Conservation (phyloP, 2,888 invertebrate genomes). For the Petrophora chlorosata region DNA sequence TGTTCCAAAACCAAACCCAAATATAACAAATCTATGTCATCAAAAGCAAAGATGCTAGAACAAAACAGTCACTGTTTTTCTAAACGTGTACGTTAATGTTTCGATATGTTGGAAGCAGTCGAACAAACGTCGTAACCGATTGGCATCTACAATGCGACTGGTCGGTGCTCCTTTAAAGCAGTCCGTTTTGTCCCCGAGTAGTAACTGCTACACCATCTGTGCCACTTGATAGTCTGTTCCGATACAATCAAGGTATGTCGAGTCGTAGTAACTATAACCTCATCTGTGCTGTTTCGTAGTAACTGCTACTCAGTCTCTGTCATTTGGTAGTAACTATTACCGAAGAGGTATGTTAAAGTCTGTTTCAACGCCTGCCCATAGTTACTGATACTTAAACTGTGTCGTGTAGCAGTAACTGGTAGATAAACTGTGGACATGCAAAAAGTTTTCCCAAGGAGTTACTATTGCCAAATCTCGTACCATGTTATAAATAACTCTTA, state of each 20-base stretch:
- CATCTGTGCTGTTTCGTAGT: not conserved
- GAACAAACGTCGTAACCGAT: constrained; percentile 47
- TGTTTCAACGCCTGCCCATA: too few species aligned
- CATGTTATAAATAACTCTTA: too few species aligned
- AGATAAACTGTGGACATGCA: constrained; percentile 1
- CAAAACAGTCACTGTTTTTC: not conserved
- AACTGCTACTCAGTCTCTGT: constrained; percentile 6
- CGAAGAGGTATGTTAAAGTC: too few species aligned
- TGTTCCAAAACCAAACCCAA: not conserved
- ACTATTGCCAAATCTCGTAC: too few species aligned
- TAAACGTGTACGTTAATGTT: not conserved
- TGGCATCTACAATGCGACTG: constrained; percentile 60
- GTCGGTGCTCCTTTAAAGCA: constrained; percentile 44
- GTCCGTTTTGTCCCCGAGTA: constrained; percentile 60
- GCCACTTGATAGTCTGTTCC: too few species aligned
- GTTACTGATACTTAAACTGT: not conserved
- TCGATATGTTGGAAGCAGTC: not conserved
- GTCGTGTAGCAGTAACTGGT: not conserved
- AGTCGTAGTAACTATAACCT: not conserved
- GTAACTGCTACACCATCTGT: constrained; percentile 4
- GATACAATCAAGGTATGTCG: too few species aligned
- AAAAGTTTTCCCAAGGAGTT: too few species aligned
- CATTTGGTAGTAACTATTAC: not conserved
- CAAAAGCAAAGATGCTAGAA: constrained; percentile 3
- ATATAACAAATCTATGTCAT: constrained; percentile 26